These are phyloP conservation scores for Spilogale gracilis DNA, from an alignment of 2,113 vertebrate genomes.

Conservation along the genomic window DNA sequence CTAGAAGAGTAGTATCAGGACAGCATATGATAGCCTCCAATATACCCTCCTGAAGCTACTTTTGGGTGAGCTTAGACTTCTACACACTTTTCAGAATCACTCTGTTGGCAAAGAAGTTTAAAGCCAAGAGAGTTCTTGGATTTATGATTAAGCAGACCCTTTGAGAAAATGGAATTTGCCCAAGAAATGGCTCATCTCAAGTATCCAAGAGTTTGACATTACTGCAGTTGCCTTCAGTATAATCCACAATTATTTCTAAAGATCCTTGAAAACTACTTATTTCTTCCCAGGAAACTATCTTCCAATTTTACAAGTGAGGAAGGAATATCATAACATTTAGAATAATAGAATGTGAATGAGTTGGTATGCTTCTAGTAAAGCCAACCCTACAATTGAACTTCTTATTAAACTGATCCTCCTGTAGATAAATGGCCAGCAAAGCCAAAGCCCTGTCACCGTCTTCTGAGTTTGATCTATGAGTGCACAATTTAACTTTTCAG, in stretches of 20 bases:
- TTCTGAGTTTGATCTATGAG: conserved; percentile 17
- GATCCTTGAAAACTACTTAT: conserved; percentile 69
- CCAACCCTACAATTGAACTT: conserved; percentile 45
- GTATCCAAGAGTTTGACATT: conserved; percentile 51
- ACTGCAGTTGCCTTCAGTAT: conserved; percentile 51
- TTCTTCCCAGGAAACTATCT: conserved; percentile 67
- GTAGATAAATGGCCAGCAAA: conserved; percentile 9
- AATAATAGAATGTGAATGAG: conserved; percentile 68
- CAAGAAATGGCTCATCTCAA: conserved; percentile 24
- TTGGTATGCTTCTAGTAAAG: conserved; percentile 49
- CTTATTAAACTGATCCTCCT: conserved; percentile 43
- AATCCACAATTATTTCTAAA: conserved; percentile 66
- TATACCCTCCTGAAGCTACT: not conserved
- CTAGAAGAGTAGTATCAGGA: not conserved
- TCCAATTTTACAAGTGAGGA: conserved; percentile 71
- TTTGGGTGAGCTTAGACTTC: conserved; percentile 3
- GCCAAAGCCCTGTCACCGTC: not conserved
- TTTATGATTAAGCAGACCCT: conserved; percentile 37
- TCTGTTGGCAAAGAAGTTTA: conserved; percentile 16
- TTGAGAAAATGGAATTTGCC: conserved; percentile 8
- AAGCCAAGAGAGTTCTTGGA: not conserved
- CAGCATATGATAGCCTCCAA: not conserved
- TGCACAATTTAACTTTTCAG: not conserved
- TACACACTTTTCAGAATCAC: conserved; percentile 30
- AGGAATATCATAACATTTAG: conserved; percentile 73